Evolutionary conservation across 2,113 vertebrate species (phyloP).

Genomic region (Platichthys stellatus): DNA sequence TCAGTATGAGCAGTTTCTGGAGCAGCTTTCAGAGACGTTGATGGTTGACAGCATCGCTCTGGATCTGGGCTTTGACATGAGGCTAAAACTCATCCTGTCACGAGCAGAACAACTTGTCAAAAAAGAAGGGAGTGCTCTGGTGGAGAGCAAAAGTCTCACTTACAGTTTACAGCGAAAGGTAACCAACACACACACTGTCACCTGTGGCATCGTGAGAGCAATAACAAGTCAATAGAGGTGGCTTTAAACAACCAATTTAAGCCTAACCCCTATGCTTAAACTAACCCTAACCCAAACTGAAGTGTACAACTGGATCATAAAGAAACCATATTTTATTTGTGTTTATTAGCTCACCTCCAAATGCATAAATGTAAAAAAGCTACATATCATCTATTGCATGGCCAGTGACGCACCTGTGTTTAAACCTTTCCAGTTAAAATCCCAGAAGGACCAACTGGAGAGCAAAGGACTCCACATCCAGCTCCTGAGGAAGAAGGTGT

Average conservation of each 20-base stretch:
- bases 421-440: slow-evolving; percentile 81
- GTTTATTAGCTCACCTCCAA: too few species aligned
- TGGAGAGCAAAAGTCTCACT: slow-evolving; percentile 86
- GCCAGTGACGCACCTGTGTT: too few species aligned
- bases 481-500: slow-evolving; percentile 88
- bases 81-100: slow-evolving; percentile 83
- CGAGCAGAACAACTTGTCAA: slow-evolving; percentile 87
- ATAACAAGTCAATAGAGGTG: too few species aligned
- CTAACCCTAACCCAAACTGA: background rate
- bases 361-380: too few species aligned
- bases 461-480: slow-evolving; percentile 89
- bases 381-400: too few species aligned
- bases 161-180: slow-evolving; percentile 90
- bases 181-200: background rate
- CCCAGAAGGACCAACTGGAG: slow-evolving; percentile 88
- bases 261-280: too few species aligned
- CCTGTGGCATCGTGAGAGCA: too few species aligned
- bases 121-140: slow-evolving; percentile 84
- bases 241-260: background rate
- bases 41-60: slow-evolving; percentile 83
- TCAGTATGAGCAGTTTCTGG: slow-evolving; percentile 90
- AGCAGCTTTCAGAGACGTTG: slow-evolving; percentile 88
- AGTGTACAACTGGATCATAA: background rate
- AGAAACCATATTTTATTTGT: too few species aligned
- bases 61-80: slow-evolving; percentile 91